These are phyloP conservation scores for Pomatostomus ruficeps DNA, from an alignment of 2,113 vertebrate genomes.

Conservation along the genomic window DNA sequence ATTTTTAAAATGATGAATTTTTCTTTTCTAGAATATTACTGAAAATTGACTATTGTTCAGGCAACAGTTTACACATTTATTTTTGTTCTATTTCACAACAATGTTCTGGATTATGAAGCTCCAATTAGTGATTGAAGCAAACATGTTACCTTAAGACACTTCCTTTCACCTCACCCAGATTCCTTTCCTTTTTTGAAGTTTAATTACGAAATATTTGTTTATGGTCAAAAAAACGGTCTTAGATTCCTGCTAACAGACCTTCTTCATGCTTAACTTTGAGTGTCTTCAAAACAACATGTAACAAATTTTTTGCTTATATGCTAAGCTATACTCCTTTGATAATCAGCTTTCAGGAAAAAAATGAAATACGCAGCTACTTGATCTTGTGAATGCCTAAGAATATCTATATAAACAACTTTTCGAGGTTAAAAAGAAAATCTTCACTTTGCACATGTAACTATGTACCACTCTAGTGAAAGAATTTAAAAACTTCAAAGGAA, in stretches of 20 bases:
- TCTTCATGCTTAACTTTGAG: not conserved
- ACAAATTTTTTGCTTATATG: not conserved
- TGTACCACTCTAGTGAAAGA: not conserved
- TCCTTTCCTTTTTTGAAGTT: not conserved
- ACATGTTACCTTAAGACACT: not conserved
- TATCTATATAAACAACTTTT: not conserved
- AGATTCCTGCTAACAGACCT: not conserved
- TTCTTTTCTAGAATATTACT: not conserved
- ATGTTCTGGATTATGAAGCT: not conserved
- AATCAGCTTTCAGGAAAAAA: not conserved
- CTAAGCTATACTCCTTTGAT: not conserved
- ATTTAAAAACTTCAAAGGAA: not conserved
- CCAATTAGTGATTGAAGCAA: not conserved
- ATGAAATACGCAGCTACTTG: not conserved
- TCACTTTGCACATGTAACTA: not conserved
- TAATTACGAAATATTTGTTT: not conserved
- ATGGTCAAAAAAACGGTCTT: not conserved
- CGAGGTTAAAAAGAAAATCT: not conserved
- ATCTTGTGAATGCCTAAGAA: not conserved
- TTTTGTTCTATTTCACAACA: not conserved
- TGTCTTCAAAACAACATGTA: not conserved
- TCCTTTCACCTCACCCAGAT: not conserved
- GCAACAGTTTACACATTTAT: not conserved
- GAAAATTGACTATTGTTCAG: not conserved
- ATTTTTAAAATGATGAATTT: not conserved